Evolutionary conservation across 2,888 invertebrate species (phyloP).

Genomic region (Cepaea hortensis): DNA sequence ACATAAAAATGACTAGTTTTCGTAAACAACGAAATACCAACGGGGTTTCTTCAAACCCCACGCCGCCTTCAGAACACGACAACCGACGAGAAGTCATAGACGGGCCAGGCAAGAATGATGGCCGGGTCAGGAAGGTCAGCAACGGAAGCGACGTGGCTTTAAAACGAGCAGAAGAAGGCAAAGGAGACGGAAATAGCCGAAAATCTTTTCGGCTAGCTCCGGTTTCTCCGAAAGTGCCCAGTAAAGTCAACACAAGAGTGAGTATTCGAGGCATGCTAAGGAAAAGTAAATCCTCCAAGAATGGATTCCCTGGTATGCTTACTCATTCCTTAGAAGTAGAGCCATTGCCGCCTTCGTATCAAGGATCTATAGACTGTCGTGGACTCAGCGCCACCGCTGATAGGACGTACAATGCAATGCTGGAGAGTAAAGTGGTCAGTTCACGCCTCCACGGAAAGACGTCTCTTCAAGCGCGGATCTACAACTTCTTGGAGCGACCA

Average conservation of each 20-base stretch:
- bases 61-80: slow-evolving; percentile 11
- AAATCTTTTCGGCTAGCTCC: neutral
- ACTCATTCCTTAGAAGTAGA: slow-evolving; percentile 52
- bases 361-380: slow-evolving; percentile 46
- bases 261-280: slow-evolving; percentile 42
- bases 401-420: slow-evolving; percentile 49
- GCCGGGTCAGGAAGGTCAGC: neutral
- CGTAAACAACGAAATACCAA: slow-evolving; percentile 21
- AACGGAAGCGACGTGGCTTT: neutral
- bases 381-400: slow-evolving; percentile 44
- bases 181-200: neutral
- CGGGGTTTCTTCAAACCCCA: neutral
- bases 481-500: slow-evolving; percentile 88
- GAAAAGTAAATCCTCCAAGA: slow-evolving; percentile 49
- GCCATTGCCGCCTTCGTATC: slow-evolving; percentile 24
- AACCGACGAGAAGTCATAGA: neutral
- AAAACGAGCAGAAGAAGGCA: neutral
- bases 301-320: slow-evolving; percentile 51
- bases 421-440: slow-evolving; percentile 41
- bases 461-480: slow-evolving; percentile 83
- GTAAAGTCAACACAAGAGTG: slow-evolving; percentile 17
- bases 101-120: neutral
- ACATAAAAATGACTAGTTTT: slow-evolving; percentile 15
- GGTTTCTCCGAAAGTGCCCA: neutral
- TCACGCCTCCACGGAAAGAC: slow-evolving; percentile 39